A percentile compares a stretch with the other conserved stretches of the same genome.
These are phyloP conservation scores for Hermatobates lingyangjiaoensis DNA, from an alignment of 1,140 invertebrate genomes.

Conservation along the genomic window DNA sequence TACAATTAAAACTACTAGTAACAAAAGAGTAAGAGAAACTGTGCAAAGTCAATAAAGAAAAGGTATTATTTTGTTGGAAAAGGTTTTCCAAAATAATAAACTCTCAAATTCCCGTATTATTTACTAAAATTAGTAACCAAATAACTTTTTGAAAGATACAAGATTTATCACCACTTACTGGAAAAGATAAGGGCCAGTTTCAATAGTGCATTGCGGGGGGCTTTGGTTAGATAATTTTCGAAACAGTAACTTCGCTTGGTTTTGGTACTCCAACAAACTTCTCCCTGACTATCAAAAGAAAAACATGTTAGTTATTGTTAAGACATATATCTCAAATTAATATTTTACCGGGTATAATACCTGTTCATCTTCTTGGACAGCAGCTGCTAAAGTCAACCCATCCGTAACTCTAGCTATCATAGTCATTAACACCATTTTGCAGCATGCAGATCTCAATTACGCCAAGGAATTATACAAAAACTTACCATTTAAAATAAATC, in stretches of 20 bases:
- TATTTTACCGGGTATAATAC: too few species aligned
- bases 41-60: too few species aligned
- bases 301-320: slow-evolving; percentile 6
- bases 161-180: slow-evolving; percentile 55
- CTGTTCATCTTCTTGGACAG: slow-evolving; percentile 96
- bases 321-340: background rate
- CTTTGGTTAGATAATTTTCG: slow-evolving; percentile 75
- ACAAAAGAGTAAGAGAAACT: too few species aligned
- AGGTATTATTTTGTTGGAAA: too few species aligned
- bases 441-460: too few species aligned
- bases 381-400: slow-evolving; percentile 86
- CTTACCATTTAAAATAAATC: too few species aligned
- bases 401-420: slow-evolving; percentile 91
- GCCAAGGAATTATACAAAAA: too few species aligned
- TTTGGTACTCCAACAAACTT: slow-evolving; percentile 91
- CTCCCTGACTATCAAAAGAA: slow-evolving; percentile 56
- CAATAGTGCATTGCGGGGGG: slow-evolving; percentile 79
- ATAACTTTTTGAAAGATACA: slow-evolving; percentile 40
- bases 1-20: too few species aligned
- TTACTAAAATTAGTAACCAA: background rate
- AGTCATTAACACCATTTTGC: slow-evolving; percentile 89
- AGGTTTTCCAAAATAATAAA: too few species aligned
- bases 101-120: too few species aligned
- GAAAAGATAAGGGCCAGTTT: slow-evolving; percentile 90
- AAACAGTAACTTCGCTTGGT: slow-evolving; percentile 98